Evolutionary conservation across 2,797 vertebrate species (phyloP).

Genomic region (Linurgus olivaceus): DNA sequence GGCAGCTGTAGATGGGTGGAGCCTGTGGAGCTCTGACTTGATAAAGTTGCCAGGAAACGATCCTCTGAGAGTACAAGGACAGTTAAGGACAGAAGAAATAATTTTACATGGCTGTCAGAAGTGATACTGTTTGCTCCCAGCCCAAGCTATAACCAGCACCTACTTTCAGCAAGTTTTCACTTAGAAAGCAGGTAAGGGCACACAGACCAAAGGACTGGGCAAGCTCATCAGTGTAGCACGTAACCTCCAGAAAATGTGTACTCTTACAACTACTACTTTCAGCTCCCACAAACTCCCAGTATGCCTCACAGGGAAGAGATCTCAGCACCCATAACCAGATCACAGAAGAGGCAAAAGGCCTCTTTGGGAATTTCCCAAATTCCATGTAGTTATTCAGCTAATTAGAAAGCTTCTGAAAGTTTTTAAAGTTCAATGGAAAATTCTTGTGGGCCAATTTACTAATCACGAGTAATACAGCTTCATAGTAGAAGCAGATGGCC

Average conservation of each 20-base stretch:
- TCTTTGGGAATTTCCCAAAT: not conserved
- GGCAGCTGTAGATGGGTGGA: constrained; percentile 84
- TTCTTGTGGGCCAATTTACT: not conserved
- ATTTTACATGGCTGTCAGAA: not conserved
- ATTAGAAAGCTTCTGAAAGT: not conserved
- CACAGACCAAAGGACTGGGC: not conserved
- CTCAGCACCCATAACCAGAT: not conserved
- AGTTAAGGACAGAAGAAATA: not conserved
- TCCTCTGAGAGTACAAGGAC: constrained; percentile 80
- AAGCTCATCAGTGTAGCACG: not conserved
- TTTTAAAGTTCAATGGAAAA: not conserved
- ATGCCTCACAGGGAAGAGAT: not conserved
- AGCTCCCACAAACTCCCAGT: not conserved
- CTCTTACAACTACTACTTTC: not conserved
- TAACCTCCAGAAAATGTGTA: not conserved
- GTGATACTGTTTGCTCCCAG: not conserved
- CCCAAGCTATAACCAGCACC: not conserved
- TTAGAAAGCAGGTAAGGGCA: not conserved
- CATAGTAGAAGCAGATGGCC: not conserved
- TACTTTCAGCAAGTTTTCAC: not conserved
- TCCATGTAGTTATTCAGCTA: not conserved
- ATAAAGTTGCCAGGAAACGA: constrained; percentile 84
- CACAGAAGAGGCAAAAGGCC: not conserved
- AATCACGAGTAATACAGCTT: not conserved
- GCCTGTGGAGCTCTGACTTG: constrained; percentile 82